Evolutionary conservation across 2,113 vertebrate species (phyloP).

Genomic region (Sorex araneus): DNA sequence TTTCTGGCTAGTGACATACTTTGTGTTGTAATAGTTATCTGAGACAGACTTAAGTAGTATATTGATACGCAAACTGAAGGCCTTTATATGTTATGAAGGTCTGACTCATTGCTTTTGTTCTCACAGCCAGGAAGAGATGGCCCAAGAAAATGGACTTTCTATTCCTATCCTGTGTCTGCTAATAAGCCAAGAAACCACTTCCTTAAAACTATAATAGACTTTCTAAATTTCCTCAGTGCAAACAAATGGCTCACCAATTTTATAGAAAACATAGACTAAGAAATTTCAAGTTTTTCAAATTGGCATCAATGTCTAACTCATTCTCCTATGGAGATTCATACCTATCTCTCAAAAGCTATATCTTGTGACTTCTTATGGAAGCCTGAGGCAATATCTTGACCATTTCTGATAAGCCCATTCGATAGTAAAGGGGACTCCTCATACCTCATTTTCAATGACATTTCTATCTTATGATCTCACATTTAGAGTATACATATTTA

Average conservation of each 20-base stretch:
- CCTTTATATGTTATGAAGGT: background rate
- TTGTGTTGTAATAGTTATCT: background rate
- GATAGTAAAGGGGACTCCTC: slow-evolving; percentile 10
- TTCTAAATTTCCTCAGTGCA: background rate
- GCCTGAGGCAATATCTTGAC: background rate
- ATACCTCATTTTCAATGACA: background rate
- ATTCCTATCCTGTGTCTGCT: background rate
- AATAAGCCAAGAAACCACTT: background rate
- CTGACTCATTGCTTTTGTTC: background rate
- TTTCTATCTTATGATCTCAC: slow-evolving; percentile 37
- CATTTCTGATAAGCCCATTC: background rate
- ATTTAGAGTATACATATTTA: slow-evolving; percentile 24
- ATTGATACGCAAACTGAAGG: background rate
- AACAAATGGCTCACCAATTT: background rate
- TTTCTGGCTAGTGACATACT: background rate
- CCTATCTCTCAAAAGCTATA: background rate
- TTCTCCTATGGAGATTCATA: background rate
- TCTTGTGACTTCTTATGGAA: background rate
- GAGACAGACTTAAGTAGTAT: background rate
- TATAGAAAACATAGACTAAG: background rate
- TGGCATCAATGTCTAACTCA: background rate
- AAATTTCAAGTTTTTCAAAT: background rate
- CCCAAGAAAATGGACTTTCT: background rate
- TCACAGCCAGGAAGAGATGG: background rate
- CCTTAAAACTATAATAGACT: background rate